Evolutionary conservation across 2,888 invertebrate genomes (phyloP), one percentile per base, ranked within the genome.

Genomic region (Ormyrus nitidulus): DNA sequence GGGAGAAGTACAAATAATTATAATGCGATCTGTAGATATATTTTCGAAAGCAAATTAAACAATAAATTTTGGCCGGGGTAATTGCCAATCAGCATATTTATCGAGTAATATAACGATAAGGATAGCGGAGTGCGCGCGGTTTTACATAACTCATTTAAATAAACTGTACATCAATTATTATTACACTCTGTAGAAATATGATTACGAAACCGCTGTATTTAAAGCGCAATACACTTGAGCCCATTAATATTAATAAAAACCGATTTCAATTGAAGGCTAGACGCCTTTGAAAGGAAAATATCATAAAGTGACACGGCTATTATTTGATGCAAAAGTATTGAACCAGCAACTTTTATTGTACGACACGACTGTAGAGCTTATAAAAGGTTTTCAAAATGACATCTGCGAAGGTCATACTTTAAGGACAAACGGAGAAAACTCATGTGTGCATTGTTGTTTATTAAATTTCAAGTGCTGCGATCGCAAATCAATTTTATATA

Each of bases 251-350:
- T 64, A 48, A 64, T 64, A 48, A 48, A 64, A 48, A 64, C n/a
- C 8, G 64, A 49, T 64, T 48, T 64, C 11, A n/a, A 64, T 64
- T 64, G n/a, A 8, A 6, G 44, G 34, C 6, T 46, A 44, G 19
- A 62, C 48, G 58, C 46, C 69, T 49, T 54, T 8, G 79, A 83
- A 62, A 34, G 9, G 5, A 44, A 10, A 34, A 44, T 11, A 62
- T 19, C 62, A 44, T 44, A 11, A 11, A 62, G 10, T 62, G 62
- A 62, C 46, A 62, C 48, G 46, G 19, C 19, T 19, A 19, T 19
- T 19, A 19, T 19, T 19, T 19, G 19, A 19, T 19, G 19, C 19
- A 19, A 19, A 19, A 19, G 19, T 19, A 19, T 19, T 19, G 19
- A 19, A 19, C 19, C 19, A 19, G 19, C 19, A 19, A 19, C 19